These are phyloP conservation scores for Siniperca knerii DNA, from an alignment of 2,113 vertebrate species.

Conservation along the genomic window DNA sequence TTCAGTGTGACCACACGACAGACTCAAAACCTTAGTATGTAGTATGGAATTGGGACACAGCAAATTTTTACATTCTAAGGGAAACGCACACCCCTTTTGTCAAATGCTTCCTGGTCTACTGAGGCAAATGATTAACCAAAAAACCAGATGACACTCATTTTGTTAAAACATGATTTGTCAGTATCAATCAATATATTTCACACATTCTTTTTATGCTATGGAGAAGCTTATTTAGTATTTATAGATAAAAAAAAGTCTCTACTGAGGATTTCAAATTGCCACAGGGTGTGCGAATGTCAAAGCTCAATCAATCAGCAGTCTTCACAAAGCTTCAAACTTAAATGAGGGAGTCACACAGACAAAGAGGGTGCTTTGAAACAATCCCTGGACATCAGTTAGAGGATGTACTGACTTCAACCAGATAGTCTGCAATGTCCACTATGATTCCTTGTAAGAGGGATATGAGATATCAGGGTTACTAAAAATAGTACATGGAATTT, in stretches of 20 bases:
- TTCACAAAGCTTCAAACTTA: constrained; percentile 12
- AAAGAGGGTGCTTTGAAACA: not conserved
- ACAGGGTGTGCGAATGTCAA: not conserved
- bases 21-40: not conserved
- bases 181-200: not conserved
- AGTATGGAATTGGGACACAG: not conserved
- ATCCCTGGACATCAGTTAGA: not conserved
- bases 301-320: not conserved
- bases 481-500: not conserved
- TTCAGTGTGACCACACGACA: not conserved
- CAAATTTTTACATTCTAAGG: not conserved
- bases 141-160: not conserved
- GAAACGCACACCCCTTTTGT: not conserved
- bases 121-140: not conserved
- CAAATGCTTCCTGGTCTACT: not conserved
- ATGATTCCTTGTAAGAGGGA: not conserved
- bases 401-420: not conserved
- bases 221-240: constrained; percentile 7
- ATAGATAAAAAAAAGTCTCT: not conserved
- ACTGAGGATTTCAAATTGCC: constrained; percentile 6
- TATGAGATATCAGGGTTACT: not conserved
- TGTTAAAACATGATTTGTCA: not conserved
- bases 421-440: not conserved
- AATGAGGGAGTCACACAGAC: not conserved
- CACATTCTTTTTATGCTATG: not conserved